A percentile compares a stretch with the other conserved stretches of the same genome.
phyloP scores from a whole-genome alignment of 2,797 vertebrate genomes.

The Myotis vivesi region DNA sequence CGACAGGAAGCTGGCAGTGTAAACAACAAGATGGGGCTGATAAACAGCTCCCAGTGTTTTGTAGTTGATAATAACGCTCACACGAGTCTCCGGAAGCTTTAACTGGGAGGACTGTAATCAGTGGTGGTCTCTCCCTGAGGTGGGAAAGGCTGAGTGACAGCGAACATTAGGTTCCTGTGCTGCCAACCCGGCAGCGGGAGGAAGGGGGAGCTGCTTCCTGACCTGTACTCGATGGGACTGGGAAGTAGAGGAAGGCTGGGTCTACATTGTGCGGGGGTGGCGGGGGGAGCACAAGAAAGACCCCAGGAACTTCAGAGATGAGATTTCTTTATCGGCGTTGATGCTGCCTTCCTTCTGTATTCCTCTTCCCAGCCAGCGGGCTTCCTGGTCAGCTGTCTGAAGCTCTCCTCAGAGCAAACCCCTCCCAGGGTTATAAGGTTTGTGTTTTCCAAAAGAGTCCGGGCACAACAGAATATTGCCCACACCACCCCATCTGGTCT shows the following conservation, averaged over 20 bases:
- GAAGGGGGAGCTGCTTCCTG: background rate
- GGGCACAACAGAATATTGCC: background rate
- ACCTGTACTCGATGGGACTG: background rate
- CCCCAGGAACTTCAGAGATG: background rate
- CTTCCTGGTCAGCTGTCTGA: background rate
- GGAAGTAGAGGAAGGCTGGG: background rate
- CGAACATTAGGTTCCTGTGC: background rate
- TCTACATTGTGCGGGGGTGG: background rate
- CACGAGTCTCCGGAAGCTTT: conserved; percentile 70
- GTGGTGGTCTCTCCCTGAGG: conserved; percentile 32
- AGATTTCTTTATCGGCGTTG: background rate
- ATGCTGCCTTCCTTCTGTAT: background rate
- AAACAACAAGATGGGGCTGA: background rate
- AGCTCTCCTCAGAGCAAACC: background rate
- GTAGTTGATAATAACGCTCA: conserved; percentile 75
- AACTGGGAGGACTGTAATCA: conserved; percentile 76
- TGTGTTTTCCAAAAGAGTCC: background rate
- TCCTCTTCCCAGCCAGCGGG: background rate
- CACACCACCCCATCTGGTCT: background rate
- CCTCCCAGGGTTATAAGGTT: background rate
- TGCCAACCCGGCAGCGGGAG: background rate
- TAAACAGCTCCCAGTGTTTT: conserved; percentile 46
- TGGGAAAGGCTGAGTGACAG: conserved; percentile 55
- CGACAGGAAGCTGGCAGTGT: background rate
- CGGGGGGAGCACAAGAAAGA: background rate